phyloP scores from a whole-genome alignment of 2,113 vertebrate species.

The Leucoraja erinaceus region DNA sequence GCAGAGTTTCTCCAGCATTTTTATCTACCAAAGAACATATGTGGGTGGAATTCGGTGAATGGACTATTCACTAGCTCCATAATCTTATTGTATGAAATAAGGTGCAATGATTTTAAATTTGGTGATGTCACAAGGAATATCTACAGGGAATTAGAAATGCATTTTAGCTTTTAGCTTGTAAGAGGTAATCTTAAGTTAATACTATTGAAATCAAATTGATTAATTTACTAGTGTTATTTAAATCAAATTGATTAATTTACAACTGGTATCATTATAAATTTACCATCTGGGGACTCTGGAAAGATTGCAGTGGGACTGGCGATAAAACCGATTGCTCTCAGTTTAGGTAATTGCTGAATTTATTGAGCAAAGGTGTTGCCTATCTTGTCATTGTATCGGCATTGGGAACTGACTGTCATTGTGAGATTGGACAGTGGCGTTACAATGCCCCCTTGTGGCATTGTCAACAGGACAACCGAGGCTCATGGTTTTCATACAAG shows the following conservation, averaged over 20 bases:
- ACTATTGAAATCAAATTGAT: neutral
- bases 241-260: neutral
- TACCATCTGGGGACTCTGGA: neutral
- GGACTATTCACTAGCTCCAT: neutral
- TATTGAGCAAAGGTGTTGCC: neutral
- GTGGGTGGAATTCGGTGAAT: too few species aligned
- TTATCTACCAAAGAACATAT: too few species aligned
- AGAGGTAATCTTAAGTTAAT: neutral
- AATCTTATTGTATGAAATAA: neutral
- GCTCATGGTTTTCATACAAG: neutral
- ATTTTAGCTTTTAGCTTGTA: neutral
- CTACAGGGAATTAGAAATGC: neutral
- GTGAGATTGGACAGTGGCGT: neutral
- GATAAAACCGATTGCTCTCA: neutral
- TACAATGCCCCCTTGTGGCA: neutral
- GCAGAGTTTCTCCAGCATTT: too few species aligned
- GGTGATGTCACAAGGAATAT: neutral
- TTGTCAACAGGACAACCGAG: neutral
- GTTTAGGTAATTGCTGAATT: neutral
- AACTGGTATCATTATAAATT: neutral
- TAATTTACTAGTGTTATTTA: neutral
- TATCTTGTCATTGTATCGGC: neutral
- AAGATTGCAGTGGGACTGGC: neutral
- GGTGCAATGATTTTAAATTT: neutral
- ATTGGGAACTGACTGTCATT: neutral